These are phyloP conservation scores for Selenia dentaria DNA, from an alignment of 2,888 invertebrate species.

Conservation along the genomic window DNA sequence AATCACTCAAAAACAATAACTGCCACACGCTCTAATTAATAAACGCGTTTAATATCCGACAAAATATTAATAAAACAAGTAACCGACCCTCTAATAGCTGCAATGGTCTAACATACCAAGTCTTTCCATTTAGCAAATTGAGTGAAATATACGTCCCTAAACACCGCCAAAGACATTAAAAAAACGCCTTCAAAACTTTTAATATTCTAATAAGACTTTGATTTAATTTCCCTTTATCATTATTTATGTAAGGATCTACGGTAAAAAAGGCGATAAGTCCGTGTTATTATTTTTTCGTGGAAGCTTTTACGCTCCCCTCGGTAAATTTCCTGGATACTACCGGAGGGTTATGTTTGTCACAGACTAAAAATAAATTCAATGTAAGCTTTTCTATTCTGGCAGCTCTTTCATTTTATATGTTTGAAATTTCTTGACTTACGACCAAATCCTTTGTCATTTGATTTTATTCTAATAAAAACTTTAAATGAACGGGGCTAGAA, in stretches of 20 bases:
- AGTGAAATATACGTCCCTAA: constrained; percentile 79
- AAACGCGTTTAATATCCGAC: constrained; percentile 54
- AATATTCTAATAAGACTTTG: constrained; percentile 83
- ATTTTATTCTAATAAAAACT: constrained; percentile 1
- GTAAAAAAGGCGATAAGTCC: constrained; percentile 76
- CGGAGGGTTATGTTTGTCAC: constrained; percentile 51
- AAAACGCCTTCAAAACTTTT: constrained; percentile 77
- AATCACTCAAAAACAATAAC: constrained; percentile 44
- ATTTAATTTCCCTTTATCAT: constrained; percentile 84
- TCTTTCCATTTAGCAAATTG: constrained; percentile 79
- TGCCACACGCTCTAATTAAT: constrained; percentile 57
- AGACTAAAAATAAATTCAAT: constrained; percentile 34
- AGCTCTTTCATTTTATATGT: too few species aligned
- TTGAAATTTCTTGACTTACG: too few species aligned
- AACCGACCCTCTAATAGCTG: constrained; percentile 60
- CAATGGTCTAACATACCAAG: constrained; percentile 52
- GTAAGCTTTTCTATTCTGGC: constrained; percentile 5
- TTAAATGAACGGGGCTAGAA: neutral
- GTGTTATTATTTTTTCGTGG: constrained; percentile 70
- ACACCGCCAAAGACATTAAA: constrained; percentile 78
- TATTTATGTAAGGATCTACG: constrained; percentile 80
- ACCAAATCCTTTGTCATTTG: too few species aligned
- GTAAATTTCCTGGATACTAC: constrained; percentile 44
- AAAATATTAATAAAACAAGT: constrained; percentile 53
- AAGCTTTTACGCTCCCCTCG: constrained; percentile 56